phyloP scores from a whole-genome alignment of 35 echinoderm and acorn worm genomes.

The Anneissia japonica region DNA sequence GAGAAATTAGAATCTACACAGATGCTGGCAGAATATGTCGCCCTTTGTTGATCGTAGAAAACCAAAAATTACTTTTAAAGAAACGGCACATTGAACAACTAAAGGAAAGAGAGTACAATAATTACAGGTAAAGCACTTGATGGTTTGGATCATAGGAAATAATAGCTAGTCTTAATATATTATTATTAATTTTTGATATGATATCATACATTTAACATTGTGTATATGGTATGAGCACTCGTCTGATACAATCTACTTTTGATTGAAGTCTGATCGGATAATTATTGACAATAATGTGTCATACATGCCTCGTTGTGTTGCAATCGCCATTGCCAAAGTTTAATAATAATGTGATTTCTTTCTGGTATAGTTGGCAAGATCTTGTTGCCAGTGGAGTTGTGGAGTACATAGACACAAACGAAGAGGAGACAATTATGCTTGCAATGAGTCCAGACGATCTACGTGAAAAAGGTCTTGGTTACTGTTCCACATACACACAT shows the following conservation, averaged over 20 bases:
- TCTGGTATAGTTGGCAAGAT: conserved; percentile 72
- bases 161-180: no score
- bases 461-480: conserved; percentile 63
- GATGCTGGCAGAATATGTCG: conserved; percentile 93
- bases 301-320: no score
- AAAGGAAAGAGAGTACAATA: conserved; percentile 92
- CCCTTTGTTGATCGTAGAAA: conserved; percentile 86
- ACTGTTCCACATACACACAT: conserved; percentile 98
- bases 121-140: conserved; percentile 61
- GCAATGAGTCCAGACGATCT: conserved; percentile 93
- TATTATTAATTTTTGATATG: no score
- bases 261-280: no score
- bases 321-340: no score
- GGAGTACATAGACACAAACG: conserved; percentile 96
- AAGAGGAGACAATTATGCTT: conserved; percentile 95
- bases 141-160: background rate
- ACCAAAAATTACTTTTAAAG: conserved; percentile 88
- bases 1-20: conserved; percentile 94
- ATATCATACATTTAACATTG: no score
- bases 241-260: no score
- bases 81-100: conserved; percentile 88
- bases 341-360: no score
- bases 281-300: no score
- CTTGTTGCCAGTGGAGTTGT: conserved; percentile 97
- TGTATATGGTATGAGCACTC: no score